Percentiles rank a stretch among this genome's conserved stretches.
Conservation (phyloP, 1,140 invertebrate genomes). For the Eupristina koningsbergeri region DNA sequence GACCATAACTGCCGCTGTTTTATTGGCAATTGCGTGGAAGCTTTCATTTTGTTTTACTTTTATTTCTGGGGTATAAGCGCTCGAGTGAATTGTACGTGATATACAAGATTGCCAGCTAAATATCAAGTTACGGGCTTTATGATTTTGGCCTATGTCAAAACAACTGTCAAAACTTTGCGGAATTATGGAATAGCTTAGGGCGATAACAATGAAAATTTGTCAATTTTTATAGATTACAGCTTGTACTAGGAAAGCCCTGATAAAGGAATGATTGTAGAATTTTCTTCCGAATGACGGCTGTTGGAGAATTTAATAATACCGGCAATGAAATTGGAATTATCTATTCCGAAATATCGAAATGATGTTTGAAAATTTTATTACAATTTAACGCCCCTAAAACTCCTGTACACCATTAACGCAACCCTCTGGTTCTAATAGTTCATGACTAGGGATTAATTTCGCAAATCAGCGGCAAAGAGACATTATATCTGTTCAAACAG, state of each 20-base stretch:
- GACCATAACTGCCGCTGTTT: constrained; percentile 26
- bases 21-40: constrained; percentile 38
- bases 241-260: too few relatives aligned
- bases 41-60: constrained; percentile 24
- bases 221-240: not conserved
- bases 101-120: constrained; percentile 11
- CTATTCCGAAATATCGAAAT: not conserved
- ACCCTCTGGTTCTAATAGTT: too few relatives aligned
- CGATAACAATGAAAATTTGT: not conserved
- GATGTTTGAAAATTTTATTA: not conserved
- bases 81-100: constrained; percentile 26
- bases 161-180: constrained; percentile 1
- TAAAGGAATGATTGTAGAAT: too few relatives aligned
- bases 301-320: not conserved
- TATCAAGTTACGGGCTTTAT: constrained; percentile 12
- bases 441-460: not conserved
- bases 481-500: too few relatives aligned
- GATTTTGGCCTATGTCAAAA: not conserved
- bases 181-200: not conserved
- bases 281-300: not conserved
- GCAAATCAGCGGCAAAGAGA: too few relatives aligned
- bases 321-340: not conserved
- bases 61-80: not conserved
- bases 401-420: too few relatives aligned
- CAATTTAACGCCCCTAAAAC: not conserved